Evolutionary conservation across 1,140 invertebrate genomes (phyloP).

Genomic region (Zophobas morio): DNA sequence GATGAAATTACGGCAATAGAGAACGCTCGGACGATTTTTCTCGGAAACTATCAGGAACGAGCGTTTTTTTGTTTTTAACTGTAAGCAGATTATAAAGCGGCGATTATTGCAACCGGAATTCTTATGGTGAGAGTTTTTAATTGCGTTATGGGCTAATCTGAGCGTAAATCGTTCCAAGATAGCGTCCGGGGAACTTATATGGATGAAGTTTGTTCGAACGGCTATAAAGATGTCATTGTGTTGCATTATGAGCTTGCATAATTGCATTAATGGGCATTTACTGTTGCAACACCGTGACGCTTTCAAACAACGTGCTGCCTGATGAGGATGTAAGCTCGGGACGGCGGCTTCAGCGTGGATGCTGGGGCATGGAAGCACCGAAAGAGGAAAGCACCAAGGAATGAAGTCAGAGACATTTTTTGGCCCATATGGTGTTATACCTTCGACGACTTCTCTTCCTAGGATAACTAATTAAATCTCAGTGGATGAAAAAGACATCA

Average conservation of each 20-base stretch:
- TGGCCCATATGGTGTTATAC: too few species aligned
- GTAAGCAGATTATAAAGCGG: constrained; percentile 24
- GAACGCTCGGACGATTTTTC: constrained; percentile 42
- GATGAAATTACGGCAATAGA: constrained; percentile 37
- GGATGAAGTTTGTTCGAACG: constrained; percentile 3
- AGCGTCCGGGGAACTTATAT: constrained; percentile 26
- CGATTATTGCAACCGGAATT: constrained; percentile 42
- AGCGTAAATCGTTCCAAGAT: constrained; percentile 23
- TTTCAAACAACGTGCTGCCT: neutral
- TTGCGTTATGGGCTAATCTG: constrained; percentile 35
- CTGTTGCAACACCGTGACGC: constrained; percentile 9
- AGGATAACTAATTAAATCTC: too few species aligned
- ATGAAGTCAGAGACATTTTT: too few species aligned
- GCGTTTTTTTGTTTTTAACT: constrained; percentile 12
- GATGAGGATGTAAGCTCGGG: too few species aligned
- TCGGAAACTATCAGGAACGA: constrained; percentile 33
- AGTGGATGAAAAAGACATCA: too few species aligned
- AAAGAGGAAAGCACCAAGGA: too few species aligned
- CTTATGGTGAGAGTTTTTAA: constrained; percentile 46
- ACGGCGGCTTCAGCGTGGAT: too few species aligned
- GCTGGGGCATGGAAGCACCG: too few species aligned
- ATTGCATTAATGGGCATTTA: constrained; percentile 29
- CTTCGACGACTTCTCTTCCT: too few species aligned
- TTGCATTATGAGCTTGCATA: constrained; percentile 40
- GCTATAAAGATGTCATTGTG: constrained; percentile 40